Base-by-base conservation (phyloP, 2,888 invertebrate genomes). In the Xestia c-nigrum region DNA sequence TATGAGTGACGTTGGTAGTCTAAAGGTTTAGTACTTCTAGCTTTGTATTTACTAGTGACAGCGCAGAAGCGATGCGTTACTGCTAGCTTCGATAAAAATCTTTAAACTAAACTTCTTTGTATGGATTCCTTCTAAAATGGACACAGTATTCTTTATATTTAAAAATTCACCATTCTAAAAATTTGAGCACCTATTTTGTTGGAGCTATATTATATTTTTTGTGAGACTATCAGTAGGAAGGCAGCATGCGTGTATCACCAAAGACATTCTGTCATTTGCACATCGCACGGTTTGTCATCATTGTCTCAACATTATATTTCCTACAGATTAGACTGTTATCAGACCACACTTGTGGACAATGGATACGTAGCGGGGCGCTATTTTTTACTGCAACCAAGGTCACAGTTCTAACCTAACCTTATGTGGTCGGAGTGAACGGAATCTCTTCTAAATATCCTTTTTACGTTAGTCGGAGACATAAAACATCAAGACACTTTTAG, bases 201-300 rank as follows among this genome's bases (percentile, higher is more conserved):
- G 5, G 1, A 16, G 31, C 21, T 12, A n/a, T 52, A n/a, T 38
- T 52, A 31, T 59, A 31, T 61, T n/a, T 40, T 14, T 10, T 24
- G 7, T 52, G 89, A 90, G 89, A 83, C 83, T 46, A 47, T 94
- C 94, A 94, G 94, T 91, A 94, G 94, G 94, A 94, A 94, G 94
- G 94, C 94, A 94, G 94, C 94, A 94, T 94, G 94, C 94, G 87
- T 90, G 90, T 93, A 93, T 93, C 94, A 92, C 90, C 94, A 94
- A 82, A 38, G 89, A 89, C 74, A 89, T 57, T 94, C 93, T 93
- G 93, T 89, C 74, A 71, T 82, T 86, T 88, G 92, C 94, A 94
- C 94, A 94, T 94, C 93, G 93, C 94, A 94, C 87, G 93, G 84
- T 75, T 82, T 91, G 72, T 93, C 94, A 94, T 94, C 94, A 94